Conservation (phyloP, 2,888 invertebrate genomes). For the Strigamia transsilvanica region DNA sequence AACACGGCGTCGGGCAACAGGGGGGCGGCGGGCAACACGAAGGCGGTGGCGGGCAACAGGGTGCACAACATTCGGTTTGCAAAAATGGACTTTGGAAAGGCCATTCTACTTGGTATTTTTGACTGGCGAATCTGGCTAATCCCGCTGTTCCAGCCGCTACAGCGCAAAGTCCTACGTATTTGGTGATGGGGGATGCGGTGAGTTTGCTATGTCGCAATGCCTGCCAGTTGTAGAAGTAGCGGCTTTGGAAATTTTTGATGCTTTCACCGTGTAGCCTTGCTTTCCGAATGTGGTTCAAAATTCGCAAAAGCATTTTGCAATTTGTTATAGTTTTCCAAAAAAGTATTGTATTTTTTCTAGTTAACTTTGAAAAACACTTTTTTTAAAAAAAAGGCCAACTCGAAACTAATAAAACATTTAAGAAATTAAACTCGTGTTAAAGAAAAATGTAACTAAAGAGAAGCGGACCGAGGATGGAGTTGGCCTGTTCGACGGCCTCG, state of each 20-base stretch:
- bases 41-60: background rate
- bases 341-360: background rate
- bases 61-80: background rate
- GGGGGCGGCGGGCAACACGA: constrained; percentile 19
- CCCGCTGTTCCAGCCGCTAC: background rate
- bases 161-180: constrained; percentile 9
- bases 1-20: constrained; percentile 3
- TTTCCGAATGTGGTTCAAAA: constrained; percentile 1
- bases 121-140: background rate
- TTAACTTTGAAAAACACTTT: constrained; percentile 5
- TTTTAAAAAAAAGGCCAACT: constrained; percentile 21
- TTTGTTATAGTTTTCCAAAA: background rate
- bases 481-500: constrained; percentile 10
- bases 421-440: background rate
- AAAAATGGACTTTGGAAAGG: background rate
- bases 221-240: background rate
- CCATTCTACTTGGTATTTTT: constrained; percentile 6
- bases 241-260: constrained; percentile 3
- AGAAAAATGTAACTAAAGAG: background rate
- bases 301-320: constrained; percentile 27
- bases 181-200: background rate
- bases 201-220: background rate
- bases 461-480: constrained; percentile 24
- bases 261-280: background rate
- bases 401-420: background rate